phyloP scores from a whole-genome alignment of 1,140 invertebrate genomes.

The Pachyrhynchus sulphureomaculatus region DNA sequence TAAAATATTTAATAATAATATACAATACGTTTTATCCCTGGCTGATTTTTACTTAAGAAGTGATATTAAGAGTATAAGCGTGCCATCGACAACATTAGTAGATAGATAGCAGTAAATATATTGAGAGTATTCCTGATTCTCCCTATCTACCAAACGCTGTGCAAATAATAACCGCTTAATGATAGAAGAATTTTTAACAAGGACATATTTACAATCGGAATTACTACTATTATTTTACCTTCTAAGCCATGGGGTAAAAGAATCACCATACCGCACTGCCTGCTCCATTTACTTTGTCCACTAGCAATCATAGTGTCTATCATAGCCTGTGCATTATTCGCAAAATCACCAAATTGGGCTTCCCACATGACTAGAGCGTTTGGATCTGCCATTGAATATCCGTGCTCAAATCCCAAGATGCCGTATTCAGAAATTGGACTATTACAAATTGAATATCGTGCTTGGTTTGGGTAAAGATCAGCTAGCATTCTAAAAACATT shows the following conservation, averaged over 20 bases:
- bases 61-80: too few relatives aligned
- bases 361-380: slow-evolving; percentile 85
- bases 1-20: too few relatives aligned
- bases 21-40: too few relatives aligned
- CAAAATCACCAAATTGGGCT: slow-evolving; percentile 89
- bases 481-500: slow-evolving; percentile 52
- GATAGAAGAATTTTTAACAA: too few relatives aligned
- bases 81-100: too few relatives aligned
- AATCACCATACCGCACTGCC: slow-evolving; percentile 78
- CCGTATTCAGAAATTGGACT: slow-evolving; percentile 81
- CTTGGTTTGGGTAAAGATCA: slow-evolving; percentile 72
- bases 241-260: slow-evolving; percentile 89
- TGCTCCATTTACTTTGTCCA: slow-evolving; percentile 81
- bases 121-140: too few relatives aligned
- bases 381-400: slow-evolving; percentile 83
- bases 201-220: too few relatives aligned
- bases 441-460: slow-evolving; percentile 76
- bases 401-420: slow-evolving; percentile 76
- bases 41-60: too few relatives aligned
- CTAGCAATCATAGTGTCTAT: slow-evolving; percentile 83
- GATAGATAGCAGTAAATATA: too few relatives aligned
- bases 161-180: too few relatives aligned
- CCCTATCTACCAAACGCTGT: too few relatives aligned
- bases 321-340: slow-evolving; percentile 81
- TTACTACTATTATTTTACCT: slow-evolving; percentile 58